phyloP scores from a whole-genome alignment of 2,888 invertebrate genomes.

The Cerceris ruficornis region DNA sequence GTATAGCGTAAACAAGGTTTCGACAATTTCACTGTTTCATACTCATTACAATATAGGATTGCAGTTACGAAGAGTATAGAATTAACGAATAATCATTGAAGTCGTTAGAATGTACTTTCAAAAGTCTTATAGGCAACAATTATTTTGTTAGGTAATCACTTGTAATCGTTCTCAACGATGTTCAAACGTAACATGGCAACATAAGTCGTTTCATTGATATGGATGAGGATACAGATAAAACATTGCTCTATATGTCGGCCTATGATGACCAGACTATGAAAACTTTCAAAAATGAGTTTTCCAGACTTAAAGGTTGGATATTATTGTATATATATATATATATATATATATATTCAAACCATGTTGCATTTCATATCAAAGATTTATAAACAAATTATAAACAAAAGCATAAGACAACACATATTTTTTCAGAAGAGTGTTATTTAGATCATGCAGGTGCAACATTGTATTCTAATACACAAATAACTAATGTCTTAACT shows the following conservation, averaged over 20 bases:
- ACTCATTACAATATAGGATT: no score
- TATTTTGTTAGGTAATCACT: slow-evolving; percentile 36
- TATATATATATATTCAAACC: background rate
- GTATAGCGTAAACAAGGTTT: background rate
- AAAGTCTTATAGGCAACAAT: background rate
- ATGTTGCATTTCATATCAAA: background rate
- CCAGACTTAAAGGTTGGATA: slow-evolving; percentile 73
- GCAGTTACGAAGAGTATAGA: no score
- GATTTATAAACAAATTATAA: background rate
- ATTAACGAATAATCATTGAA: no score
- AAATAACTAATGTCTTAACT: slow-evolving; percentile 86
- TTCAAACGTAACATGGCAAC: background rate
- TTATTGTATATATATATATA: slow-evolving; percentile 19
- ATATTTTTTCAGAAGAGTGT: slow-evolving; percentile 84
- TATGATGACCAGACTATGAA: slow-evolving; percentile 71
- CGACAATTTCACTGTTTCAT: no score
- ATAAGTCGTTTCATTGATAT: slow-evolving; percentile 28
- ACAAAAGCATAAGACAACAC: background rate
- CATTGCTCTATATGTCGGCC: slow-evolving; percentile 63
- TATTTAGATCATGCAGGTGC: slow-evolving; percentile 96
- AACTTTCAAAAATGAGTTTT: slow-evolving; percentile 73
- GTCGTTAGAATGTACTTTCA: no score
- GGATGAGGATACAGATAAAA: slow-evolving; percentile 58
- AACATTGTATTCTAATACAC: slow-evolving; percentile 90
- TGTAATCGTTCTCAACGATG: background rate